Conservation (phyloP, 2,888 invertebrate species). For the Neocrepidodera transversa region DNA sequence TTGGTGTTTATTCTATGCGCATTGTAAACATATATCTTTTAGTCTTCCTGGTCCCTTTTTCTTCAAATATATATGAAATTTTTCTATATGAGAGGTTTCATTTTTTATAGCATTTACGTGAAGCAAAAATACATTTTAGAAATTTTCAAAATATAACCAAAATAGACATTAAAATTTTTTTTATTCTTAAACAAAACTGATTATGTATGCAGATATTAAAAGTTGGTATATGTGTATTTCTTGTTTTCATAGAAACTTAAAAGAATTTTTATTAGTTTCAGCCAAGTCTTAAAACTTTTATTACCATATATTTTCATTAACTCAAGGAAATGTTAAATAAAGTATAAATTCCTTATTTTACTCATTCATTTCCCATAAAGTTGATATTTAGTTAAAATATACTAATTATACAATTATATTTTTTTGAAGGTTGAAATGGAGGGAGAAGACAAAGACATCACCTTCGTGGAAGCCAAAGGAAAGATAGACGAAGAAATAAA, state of each 20-base stretch:
- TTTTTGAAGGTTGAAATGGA: slow-evolving; percentile 16
- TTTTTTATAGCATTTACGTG: no score
- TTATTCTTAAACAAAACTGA: neutral
- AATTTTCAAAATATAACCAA: no score
- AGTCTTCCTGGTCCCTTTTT: no score
- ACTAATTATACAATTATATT: neutral
- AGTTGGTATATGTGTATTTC: no score
- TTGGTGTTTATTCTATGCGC: no score
- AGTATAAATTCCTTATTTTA: neutral
- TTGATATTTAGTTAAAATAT: neutral
- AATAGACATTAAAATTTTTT: no score
- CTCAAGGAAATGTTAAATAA: slow-evolving; percentile 1
- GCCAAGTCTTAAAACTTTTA: slow-evolving; percentile 1
- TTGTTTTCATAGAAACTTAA: no score
- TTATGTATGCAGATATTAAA: neutral
- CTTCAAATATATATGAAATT: no score
- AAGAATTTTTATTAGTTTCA: slow-evolving; percentile 8
- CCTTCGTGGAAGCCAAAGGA: slow-evolving; percentile 21
- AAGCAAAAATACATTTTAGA: no score
- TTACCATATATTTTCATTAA: neutral
- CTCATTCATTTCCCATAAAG: neutral
- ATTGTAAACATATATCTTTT: no score
- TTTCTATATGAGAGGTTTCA: no score
- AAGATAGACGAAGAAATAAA: slow-evolving; percentile 28
- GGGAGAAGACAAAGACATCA: slow-evolving; percentile 30